These are phyloP conservation scores for Eugnorisma glareosa DNA, from an alignment of 2,888 invertebrate species.

Conservation along the genomic window DNA sequence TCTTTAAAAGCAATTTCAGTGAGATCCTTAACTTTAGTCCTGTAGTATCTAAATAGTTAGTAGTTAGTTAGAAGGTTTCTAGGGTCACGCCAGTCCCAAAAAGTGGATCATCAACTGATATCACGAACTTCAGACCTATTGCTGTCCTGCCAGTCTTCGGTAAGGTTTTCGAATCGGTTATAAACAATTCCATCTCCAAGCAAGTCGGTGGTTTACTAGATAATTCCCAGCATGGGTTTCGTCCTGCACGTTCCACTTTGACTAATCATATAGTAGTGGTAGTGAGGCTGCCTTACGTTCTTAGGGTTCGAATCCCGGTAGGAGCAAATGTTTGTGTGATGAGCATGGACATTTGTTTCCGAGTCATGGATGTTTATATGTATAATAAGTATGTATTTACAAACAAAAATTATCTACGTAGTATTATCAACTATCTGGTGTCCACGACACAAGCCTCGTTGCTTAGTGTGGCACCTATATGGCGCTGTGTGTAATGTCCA, in stretches of 20 bases:
- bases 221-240: constrained; percentile 2
- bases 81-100: not conserved
- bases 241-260: not conserved
- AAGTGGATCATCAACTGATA: not conserved
- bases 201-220: not conserved
- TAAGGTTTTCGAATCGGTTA: not conserved
- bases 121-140: not conserved
- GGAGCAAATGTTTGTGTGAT: too few relatives aligned
- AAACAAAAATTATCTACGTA: too few relatives aligned
- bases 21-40: not conserved
- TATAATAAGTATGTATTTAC: too few relatives aligned
- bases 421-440: too few relatives aligned
- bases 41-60: not conserved
- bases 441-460: too few relatives aligned
- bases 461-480: too few relatives aligned
- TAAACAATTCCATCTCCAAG: not conserved
- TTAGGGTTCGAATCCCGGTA: too few relatives aligned
- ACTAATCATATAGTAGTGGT: not conserved
- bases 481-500: too few relatives aligned
- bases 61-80: not conserved
- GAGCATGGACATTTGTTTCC: too few relatives aligned
- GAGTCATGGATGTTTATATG: too few relatives aligned
- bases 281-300: too few relatives aligned
- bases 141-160: not conserved
- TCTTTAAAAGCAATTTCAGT: not conserved